Base-by-base conservation (phyloP, 2,888 invertebrate species). In the Zygaena filipendulae region DNA sequence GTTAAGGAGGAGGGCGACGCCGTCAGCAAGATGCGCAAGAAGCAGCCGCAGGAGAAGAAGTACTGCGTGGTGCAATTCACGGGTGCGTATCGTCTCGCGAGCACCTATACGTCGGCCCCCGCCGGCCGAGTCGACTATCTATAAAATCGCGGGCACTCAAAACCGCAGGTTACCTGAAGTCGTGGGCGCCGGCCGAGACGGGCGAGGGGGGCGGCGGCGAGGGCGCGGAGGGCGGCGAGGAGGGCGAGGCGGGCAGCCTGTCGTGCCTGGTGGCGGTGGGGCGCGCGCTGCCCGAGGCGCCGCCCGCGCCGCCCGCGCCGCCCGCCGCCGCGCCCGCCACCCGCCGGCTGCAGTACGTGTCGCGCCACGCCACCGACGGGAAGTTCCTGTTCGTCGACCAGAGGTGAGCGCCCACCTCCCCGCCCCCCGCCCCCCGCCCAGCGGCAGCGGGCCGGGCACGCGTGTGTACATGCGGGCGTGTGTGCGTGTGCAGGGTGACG, bases 311-410 rank as follows among this genome's bases (percentile, higher is more conserved):
- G 29, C 23, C 28, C 14, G 7, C 25, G 13, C 9, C 36, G 10
- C 12, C 38, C 13, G 4, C 32, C 25, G 11, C 29, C 14, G 43
- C 63, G 41, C 77, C 84, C 3, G 83, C 82, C 39, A 72, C 85
- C 1, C 67, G 85, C 12, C 83, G 83, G 3, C 82, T 91, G 14
- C 87, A 90, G 54, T 96, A 91, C 59, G 84, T 90, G 23, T 94
- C 95, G 0, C 74, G 95, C 2, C 93, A 95, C 58, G 87, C 93
- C 1, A 84, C 90, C 28, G 96, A 96, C 58, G 95, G 95, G 3
- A 96, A 95, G 69, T 95, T 95, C 68, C 75, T 94, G 3, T 95
- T 92, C 57, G 90, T 95, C 3, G 96, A 96, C 62, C 95, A 95
- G 66, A 88, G 92, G 94, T 92, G 42, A 47, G 59, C 34, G 16